phyloP scores from a whole-genome alignment of 2,888 invertebrate genomes.

The Pachycephus smyrnensis region DNA sequence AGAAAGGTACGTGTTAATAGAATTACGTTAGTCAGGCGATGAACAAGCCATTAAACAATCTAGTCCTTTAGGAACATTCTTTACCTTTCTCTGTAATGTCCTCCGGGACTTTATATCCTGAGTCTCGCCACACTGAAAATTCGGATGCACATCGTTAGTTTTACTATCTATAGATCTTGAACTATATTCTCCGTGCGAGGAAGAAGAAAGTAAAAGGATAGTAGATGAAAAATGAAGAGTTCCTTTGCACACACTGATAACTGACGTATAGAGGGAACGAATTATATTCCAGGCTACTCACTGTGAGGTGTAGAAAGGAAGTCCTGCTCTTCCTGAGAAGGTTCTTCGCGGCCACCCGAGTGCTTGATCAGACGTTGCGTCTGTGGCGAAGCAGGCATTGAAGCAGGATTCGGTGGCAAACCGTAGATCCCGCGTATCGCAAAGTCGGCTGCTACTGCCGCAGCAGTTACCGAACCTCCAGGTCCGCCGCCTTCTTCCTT shows the following conservation, averaged over 20 bases:
- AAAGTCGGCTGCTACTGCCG: constrained; percentile 61
- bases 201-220: neutral
- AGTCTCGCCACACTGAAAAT: constrained; percentile 73
- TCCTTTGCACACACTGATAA: neutral
- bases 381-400: constrained; percentile 63
- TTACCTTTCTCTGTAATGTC: constrained; percentile 76
- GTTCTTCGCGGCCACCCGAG: constrained; percentile 56
- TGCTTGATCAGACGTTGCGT: constrained; percentile 63
- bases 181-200: no score
- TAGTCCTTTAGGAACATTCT: neutral
- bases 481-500: constrained; percentile 56
- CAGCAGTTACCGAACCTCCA: constrained; percentile 52
- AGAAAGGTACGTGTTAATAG: constrained; percentile 11
- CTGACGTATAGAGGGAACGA: neutral
- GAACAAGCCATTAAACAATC: neutral
- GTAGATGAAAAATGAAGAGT: neutral
- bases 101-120: constrained; percentile 74
- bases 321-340: constrained; percentile 72
- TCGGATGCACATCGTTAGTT: neutral
- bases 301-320: constrained; percentile 74
- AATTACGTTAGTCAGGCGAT: neutral
- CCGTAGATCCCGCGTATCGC: constrained; percentile 63
- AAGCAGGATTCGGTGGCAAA: constrained; percentile 52
- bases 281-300: constrained; percentile 56
- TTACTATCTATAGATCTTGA: no score